phyloP scores from a whole-genome alignment of 2,797 vertebrate genomes.

The Falco naumanni region DNA sequence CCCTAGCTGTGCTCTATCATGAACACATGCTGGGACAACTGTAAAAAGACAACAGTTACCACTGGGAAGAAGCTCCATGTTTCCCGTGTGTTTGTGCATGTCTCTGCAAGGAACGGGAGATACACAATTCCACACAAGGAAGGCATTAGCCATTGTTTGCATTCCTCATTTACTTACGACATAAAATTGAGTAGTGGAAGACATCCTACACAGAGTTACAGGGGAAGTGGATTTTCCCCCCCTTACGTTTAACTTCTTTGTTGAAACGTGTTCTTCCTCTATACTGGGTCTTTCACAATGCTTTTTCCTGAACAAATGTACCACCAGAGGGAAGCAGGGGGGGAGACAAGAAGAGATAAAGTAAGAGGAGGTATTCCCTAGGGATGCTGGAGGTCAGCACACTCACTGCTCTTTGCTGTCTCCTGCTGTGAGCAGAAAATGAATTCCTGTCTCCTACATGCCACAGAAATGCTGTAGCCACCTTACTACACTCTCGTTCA shows the following conservation, averaged over 20 bases:
- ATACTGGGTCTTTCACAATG: neutral
- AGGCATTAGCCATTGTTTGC: neutral
- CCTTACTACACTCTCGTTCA: neutral
- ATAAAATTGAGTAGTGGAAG: neutral
- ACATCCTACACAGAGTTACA: neutral
- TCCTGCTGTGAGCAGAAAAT: neutral
- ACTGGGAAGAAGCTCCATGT: neutral
- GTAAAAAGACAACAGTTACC: neutral
- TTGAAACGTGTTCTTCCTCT: neutral
- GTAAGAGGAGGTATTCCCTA: neutral
- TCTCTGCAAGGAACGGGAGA: neutral
- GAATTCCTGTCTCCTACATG: neutral
- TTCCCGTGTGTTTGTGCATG: neutral
- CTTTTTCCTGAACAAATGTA: neutral
- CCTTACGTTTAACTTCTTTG: neutral
- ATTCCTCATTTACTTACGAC: neutral
- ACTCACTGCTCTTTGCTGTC: neutral
- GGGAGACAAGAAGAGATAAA: neutral
- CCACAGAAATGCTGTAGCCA: neutral
- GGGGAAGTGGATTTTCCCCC: neutral
- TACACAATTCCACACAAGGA: neutral
- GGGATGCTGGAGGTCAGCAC: neutral
- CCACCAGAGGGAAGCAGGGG: neutral
- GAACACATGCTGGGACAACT: conserved; percentile 12
- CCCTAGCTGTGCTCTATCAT: neutral